Evolutionary conservation across 2,797 vertebrate species (phyloP), one percentile per base, ranked within the genome.

Genomic region (Acipenser transmontanus): DNA sequence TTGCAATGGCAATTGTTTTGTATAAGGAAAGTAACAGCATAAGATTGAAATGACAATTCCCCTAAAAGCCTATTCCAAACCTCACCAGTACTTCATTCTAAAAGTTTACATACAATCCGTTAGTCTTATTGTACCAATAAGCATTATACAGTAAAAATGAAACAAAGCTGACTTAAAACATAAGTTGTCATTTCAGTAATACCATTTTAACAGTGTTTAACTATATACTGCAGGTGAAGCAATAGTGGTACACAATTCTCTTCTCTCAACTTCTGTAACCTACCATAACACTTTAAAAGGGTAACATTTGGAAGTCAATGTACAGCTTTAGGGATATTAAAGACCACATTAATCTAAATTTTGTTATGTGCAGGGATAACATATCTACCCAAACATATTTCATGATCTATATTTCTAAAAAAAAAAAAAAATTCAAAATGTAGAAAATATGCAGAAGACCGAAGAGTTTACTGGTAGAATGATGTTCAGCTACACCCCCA

Each of bases 141-240:
- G n/a, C 9, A 48, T 47, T 57, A 59, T 59, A 66, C 49, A 66
- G 14, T 59, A 67, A 13, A 7, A 12, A 7, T 11, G 59, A 67
- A 17, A 61, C n/a, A 12, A 51, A 67, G 62, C 60, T 6, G 20
- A 8, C 14, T 49, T 14, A 49, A 64, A 12, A 48, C 11, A 12
- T 8, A 63, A 20, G 11, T 20, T 11, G 4, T 34, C 34, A 20
- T 62, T 48, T 59, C 72, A 76, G 72, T 87, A 79, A 83, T 86
- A 78, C 83, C 7, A 57, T 57, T 57, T 17, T 17, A 17, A 17
- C 71, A 52, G 62, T 78, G 51, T 88, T 84, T 77, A 82, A 84
- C 83, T 91, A 91, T 4, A 34, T 90, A 91, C 89, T 91, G 64
- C 85, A 84, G 77, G 72, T 82, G 77, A 77, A 79, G 81, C 80